Percentiles rank a stretch among this genome's conserved stretches.
Evolutionary conservation across 2,888 invertebrate genomes (phyloP).

Genomic region (Drosophila kokeensis): DNA sequence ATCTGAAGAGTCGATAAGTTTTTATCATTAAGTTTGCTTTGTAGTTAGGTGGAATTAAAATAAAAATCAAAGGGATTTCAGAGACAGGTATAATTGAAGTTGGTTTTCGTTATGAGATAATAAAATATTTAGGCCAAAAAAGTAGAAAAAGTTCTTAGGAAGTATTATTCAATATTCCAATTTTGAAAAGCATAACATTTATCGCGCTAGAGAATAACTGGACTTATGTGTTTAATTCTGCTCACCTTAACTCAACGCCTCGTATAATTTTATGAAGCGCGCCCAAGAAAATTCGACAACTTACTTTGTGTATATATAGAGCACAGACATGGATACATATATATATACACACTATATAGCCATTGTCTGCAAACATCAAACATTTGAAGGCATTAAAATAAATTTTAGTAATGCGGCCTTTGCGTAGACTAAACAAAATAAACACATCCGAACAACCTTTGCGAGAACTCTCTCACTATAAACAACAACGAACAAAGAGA

Average conservation of each 20-base stretch:
- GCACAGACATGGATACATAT: slow-evolving; percentile 1
- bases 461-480: slow-evolving; percentile 46
- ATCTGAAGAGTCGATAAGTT: neutral
- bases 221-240: slow-evolving; percentile 35
- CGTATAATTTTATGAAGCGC: slow-evolving; percentile 68
- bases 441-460: slow-evolving; percentile 54
- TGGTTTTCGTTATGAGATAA: neutral
- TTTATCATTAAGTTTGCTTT: neutral
- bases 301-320: slow-evolving; percentile 21
- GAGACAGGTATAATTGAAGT: neutral
- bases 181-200: slow-evolving; percentile 1
- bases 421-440: slow-evolving; percentile 79
- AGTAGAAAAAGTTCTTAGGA: neutral
- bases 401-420: slow-evolving; percentile 74
- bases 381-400: slow-evolving; percentile 74
- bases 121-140: neutral
- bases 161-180: neutral
- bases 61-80: neutral
- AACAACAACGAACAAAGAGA: slow-evolving; percentile 44
- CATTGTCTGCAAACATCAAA: slow-evolving; percentile 67
- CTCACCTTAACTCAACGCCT: slow-evolving; percentile 71
- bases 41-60: neutral
- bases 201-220: neutral
- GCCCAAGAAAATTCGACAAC: slow-evolving; percentile 14
- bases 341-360: slow-evolving; percentile 8